Evolutionary conservation across 2,797 vertebrate species (phyloP), one percentile per base, ranked within the genome.

Genomic region (Pristis pectinata): DNA sequence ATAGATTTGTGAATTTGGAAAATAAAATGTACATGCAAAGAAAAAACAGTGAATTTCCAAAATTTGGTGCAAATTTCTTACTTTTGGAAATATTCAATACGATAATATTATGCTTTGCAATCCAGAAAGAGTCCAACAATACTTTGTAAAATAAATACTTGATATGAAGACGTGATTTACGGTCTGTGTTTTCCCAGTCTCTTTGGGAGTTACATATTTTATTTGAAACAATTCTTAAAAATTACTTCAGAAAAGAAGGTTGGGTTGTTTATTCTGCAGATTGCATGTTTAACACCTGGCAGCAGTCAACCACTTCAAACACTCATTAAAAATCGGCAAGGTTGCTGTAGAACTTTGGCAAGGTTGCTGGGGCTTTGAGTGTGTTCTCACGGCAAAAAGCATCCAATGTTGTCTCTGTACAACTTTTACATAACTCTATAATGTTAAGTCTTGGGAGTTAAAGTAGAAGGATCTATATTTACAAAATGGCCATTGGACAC

Each of bases 61-160:
- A 76, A 49, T 94, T 49, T 15, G 30, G 70, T 76, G 30, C 72
- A 72, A 24, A 76, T n/a, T 34, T 72, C 44, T 74, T 72, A 93
- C 44, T 93, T 93, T 49, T 49, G 67, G 67, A 93, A 74, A 74
- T 93, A 34, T 74, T 53, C 15, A 74, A 76, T 53, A 94, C 41
- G 92, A 74, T 70, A 93, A 93, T 53, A 49, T 93, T 70, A 70
- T 27, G 64, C 37, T 13, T 44, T 44, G 93, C 92, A 44, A 53
- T 34, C 44, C 27, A 94, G 44, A 53, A 94, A 7, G 70, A 15
- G 30, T 74, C 41, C 30, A 17, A 37, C 44, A 11, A 53, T 74
- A 94, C 44, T 53, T 76, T 76, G 89, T 94, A 53, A 74, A 76
- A 56, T 74, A 92, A 53, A 72, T 15, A 30, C 72, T 74, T 94